Evolutionary conservation across 2,888 invertebrate species (phyloP).

Genomic region (Synergus laeviventris): DNA sequence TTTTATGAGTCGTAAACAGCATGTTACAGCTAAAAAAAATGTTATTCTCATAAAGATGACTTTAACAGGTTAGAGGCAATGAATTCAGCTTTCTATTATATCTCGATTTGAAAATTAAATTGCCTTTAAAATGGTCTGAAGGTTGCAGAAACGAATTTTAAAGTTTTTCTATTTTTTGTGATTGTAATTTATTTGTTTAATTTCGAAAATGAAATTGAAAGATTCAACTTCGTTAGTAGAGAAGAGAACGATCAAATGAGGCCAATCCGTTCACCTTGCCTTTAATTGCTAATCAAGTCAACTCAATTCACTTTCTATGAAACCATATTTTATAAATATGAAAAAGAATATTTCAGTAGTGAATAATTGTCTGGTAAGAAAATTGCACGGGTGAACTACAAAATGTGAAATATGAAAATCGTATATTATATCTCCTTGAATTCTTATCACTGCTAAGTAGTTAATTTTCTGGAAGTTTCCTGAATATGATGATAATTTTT

Average conservation of each 20-base stretch:
- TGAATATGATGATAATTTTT: not conserved
- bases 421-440: not conserved
- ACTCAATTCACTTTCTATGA: constrained; percentile 22
- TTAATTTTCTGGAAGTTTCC: not conserved
- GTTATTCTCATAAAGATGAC: not conserved
- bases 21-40: not conserved
- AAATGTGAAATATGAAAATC: not conserved
- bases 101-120: not conserved
- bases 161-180: not conserved
- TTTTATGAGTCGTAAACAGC: not conserved
- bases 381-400: no score
- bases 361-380: not conserved
- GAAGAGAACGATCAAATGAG: constrained; percentile 11
- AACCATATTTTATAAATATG: constrained; percentile 10
- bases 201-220: not conserved
- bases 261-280: constrained; percentile 15
- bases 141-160: not conserved
- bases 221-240: constrained; percentile 10
- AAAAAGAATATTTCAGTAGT: not conserved
- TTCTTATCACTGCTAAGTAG: not conserved
- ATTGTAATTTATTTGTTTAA: constrained; percentile 12
- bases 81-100: not conserved
- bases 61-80: not conserved
- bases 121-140: not conserved
- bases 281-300: constrained; percentile 26